These are phyloP conservation scores for Aphelinus atriplicis DNA, from an alignment of 1,140 invertebrate genomes.

Conservation along the genomic window DNA sequence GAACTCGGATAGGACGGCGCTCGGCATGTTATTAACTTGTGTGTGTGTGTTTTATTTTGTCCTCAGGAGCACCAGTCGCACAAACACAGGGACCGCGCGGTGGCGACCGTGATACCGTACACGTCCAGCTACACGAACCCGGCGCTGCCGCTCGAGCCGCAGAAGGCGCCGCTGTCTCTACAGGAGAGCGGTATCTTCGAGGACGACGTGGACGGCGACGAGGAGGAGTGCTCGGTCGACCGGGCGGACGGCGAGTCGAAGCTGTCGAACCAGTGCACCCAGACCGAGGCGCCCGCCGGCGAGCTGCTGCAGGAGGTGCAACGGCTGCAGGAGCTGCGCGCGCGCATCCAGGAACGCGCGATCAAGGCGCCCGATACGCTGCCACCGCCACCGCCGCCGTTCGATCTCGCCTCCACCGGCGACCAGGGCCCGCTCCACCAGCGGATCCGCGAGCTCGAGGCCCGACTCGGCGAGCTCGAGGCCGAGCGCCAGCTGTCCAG, in stretches of 20 bases:
- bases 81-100: conserved; percentile 55
- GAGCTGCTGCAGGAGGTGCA: conserved; percentile 60
- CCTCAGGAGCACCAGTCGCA: conserved; percentile 48
- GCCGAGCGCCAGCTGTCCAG: conserved; percentile 48
- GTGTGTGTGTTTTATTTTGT: too few species aligned
- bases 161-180: conserved; percentile 57
- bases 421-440: conserved; percentile 42
- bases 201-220: conserved; percentile 48
- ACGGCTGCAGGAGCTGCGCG: conserved; percentile 56
- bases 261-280: conserved; percentile 43
- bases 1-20: too few species aligned
- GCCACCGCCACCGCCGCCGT: neutral
- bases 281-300: conserved; percentile 59
- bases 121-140: conserved; percentile 46
- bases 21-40: too few species aligned
- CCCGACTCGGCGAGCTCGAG: conserved; percentile 45
- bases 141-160: conserved; percentile 43
- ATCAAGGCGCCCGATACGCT: conserved; percentile 44
- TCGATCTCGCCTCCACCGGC: conserved; percentile 19
- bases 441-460: conserved; percentile 54
- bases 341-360: conserved; percentile 58
- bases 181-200: conserved; percentile 70
- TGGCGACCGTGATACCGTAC: conserved; percentile 60
- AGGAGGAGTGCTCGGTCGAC: conserved; percentile 44
- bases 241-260: conserved; percentile 48